Conservation (phyloP, 35 echinoderm and acorn worm species). For the Chiridota heheva region DNA sequence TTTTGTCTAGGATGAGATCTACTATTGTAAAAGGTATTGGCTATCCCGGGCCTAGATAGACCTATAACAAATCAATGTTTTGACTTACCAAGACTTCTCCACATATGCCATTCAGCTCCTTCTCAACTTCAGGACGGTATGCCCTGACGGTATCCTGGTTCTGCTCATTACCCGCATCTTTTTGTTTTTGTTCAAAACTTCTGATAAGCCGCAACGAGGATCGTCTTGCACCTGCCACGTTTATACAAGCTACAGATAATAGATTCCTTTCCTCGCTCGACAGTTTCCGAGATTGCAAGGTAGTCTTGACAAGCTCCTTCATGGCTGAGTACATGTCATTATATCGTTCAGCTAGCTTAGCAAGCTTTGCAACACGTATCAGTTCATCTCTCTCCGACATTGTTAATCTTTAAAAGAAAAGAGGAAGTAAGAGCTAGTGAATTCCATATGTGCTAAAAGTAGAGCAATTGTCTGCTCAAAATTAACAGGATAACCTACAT, state of each 20-base stretch:
- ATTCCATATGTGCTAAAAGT: conserved; percentile 51
- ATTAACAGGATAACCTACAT: not conserved
- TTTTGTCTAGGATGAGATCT: too few relatives aligned
- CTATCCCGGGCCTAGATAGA: too few relatives aligned
- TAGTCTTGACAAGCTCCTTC: conserved; percentile 78
- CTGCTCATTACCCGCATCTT: conserved; percentile 53
- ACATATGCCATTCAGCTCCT: conserved; percentile 82
- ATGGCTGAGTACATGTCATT: conserved; percentile 92
- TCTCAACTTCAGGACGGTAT: conserved; percentile 72
- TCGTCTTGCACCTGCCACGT: conserved; percentile 91
- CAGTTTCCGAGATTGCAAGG: conserved; percentile 18
- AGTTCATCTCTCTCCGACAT: conserved; percentile 8
- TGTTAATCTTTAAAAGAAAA: conserved; percentile 36
- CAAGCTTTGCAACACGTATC: conserved; percentile 64
- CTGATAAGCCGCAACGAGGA: conserved; percentile 92
- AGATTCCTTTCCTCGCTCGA: conserved; percentile 89
- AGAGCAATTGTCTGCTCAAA: not conserved
- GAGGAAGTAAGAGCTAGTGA: conserved; percentile 31
- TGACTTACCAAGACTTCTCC: conserved; percentile 77
- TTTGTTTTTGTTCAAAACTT: conserved; percentile 84
- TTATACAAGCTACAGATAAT: conserved; percentile 97
- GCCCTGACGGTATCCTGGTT: conserved; percentile 50
- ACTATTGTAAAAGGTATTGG: too few relatives aligned
- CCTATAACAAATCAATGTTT: too few relatives aligned
- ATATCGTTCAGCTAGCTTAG: conserved; percentile 96